Base-by-base conservation (phyloP, 2,113 vertebrate species). In the Carassius auratus region DNA sequence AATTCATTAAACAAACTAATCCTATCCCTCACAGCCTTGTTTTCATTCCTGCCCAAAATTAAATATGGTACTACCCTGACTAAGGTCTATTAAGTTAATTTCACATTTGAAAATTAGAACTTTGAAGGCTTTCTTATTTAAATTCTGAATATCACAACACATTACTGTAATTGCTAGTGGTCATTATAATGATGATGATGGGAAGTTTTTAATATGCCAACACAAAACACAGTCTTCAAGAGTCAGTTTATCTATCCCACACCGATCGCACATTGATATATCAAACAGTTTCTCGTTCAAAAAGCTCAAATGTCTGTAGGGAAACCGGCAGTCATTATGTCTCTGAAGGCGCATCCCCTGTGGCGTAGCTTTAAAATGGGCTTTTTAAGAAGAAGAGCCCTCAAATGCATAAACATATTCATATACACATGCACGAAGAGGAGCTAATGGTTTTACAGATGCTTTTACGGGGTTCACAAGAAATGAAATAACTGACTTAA, bases 241-340 rank as follows among this genome's bases (percentile, higher is more conserved):
- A 48, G 15, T 2, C 42, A 50, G 42, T 81, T 81, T 33, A 66
- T 80, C 13, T 42, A 23, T 50, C 50, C 50, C 23, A 50, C 4
- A 33, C 30, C 2, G 30, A 26, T 19, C 42, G 23, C 61, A 68
- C 61, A 50, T 21, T 23, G 61, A 66, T 62, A 50, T 30, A 81
- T 81, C 59, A 50, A 81, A 81, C 61, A 50, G 17, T 50, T 64
- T 81, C 23, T 48, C 15, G 4, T 81, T 81, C 15, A 66, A 80
- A 64, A 33, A 45, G 19, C 36, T 38, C 36, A 80, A 81, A 64
- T 13, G 64, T 52, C 62, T 69, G 59, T 81, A 3, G 23, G 23
- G 42, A 81, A 81, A 68, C 17, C 33, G 45, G 52, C 62, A 69
- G 26, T 82, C 64, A 52, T 82, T 82, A 66, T 48, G 4, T 69